Evolutionary conservation across 2,888 invertebrate genomes (phyloP).

Genomic region (Patella ulyssiponensis): DNA sequence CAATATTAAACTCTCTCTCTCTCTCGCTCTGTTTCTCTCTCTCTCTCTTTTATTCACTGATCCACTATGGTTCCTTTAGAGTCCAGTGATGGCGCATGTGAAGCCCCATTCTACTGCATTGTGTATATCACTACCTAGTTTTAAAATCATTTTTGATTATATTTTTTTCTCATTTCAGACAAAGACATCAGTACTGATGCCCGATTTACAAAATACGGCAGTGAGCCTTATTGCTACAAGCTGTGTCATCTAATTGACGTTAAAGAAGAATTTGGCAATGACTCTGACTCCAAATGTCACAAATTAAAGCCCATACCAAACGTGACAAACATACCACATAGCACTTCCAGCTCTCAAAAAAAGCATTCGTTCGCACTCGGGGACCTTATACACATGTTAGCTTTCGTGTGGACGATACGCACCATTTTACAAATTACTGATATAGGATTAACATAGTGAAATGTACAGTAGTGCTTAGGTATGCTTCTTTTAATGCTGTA

Average conservation of each 20-base stretch:
- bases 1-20: no score
- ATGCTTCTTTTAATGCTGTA: slow-evolving; percentile 25
- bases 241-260: slow-evolving; percentile 24
- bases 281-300: slow-evolving; percentile 18
- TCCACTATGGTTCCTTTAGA: no score
- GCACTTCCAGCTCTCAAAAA: slow-evolving; percentile 6
- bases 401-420: slow-evolving; percentile 15
- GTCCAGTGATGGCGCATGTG: no score
- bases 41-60: no score
- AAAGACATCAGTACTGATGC: slow-evolving; percentile 6
- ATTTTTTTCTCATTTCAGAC: background rate
- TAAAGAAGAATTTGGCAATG: background rate
- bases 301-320: slow-evolving; percentile 12
- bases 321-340: slow-evolving; percentile 11
- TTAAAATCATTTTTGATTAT: no score
- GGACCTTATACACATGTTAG: slow-evolving; percentile 17
- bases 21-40: no score
- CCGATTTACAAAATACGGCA: slow-evolving; percentile 19
- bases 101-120: no score
- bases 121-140: no score
- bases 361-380: slow-evolving; percentile 7
- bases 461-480: slow-evolving; percentile 16
- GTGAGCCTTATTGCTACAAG: slow-evolving; percentile 24
- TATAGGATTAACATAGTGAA: slow-evolving; percentile 23
- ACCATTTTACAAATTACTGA: slow-evolving; percentile 18